phyloP scores from a whole-genome alignment of 2,113 vertebrate species.

The Hippopotamus amphibius region DNA sequence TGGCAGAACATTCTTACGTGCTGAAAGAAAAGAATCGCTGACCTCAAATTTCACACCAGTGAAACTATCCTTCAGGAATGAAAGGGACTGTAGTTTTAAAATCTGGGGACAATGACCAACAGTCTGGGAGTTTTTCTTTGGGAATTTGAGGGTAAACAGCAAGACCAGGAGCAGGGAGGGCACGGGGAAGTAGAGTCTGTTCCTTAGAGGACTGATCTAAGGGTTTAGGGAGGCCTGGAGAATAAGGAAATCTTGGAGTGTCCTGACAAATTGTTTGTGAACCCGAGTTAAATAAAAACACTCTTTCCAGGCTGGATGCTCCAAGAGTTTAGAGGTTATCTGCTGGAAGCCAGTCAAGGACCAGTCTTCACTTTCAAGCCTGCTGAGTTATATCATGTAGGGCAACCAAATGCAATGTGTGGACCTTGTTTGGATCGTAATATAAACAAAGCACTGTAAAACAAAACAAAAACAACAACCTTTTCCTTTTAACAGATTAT shows the following conservation, averaged over 20 bases:
- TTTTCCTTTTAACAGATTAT: background rate
- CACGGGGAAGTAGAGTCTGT: background rate
- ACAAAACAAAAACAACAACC: background rate
- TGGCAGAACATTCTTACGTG: background rate
- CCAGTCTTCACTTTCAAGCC: background rate
- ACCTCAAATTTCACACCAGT: background rate
- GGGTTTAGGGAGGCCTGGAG: background rate
- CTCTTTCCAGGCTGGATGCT: background rate
- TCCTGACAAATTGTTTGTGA: background rate
- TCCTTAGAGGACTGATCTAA: background rate
- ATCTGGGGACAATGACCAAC: background rate
- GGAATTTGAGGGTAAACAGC: background rate
- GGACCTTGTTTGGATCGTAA: background rate
- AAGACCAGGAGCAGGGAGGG: background rate
- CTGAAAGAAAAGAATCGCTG: slow-evolving; percentile 9
- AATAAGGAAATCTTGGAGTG: background rate
- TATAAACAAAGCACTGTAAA: slow-evolving; percentile 42
- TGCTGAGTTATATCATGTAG: background rate
- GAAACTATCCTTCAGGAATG: slow-evolving; percentile 10
- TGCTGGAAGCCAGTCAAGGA: background rate
- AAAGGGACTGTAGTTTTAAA: background rate
- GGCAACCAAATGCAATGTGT: background rate
- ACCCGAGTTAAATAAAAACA: background rate
- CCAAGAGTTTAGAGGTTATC: background rate
- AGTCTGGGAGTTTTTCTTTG: background rate